Percentiles rank a stretch among this genome's conserved stretches.
Evolutionary conservation across 1,140 invertebrate genomes (phyloP).

Genomic region (Drosophila micromelanica): DNA sequence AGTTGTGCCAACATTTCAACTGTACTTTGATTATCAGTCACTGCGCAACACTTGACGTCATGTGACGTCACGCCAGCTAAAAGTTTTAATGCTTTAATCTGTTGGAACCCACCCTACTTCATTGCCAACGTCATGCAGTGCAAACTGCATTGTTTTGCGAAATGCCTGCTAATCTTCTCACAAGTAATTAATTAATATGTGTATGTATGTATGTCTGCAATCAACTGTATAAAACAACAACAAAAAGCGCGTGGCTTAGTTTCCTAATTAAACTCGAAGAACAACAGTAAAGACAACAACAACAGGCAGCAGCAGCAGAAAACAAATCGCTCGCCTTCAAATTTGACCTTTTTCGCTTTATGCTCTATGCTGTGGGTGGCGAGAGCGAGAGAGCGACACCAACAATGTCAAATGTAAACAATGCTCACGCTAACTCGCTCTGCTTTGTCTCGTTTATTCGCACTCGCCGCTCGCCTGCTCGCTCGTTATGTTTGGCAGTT

Average conservation of each 20-base stretch:
- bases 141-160: slow-evolving; percentile 13
- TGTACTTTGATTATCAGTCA: slow-evolving; percentile 31
- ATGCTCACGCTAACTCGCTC: slow-evolving; percentile 36
- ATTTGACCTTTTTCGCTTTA: slow-evolving; percentile 68
- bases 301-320: slow-evolving; percentile 41
- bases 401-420: slow-evolving; percentile 54
- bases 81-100: slow-evolving; percentile 4
- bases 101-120: background rate
- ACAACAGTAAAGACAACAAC: slow-evolving; percentile 30
- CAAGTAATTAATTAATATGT: slow-evolving; percentile 5
- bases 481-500: slow-evolving; percentile 12
- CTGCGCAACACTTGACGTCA: slow-evolving; percentile 16
- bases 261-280: slow-evolving; percentile 64
- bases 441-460: slow-evolving; percentile 57
- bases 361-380: slow-evolving; percentile 33
- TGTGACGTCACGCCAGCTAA: slow-evolving; percentile 32
- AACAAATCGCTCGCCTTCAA: slow-evolving; percentile 67
- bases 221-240: slow-evolving; percentile 3
- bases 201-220: background rate
- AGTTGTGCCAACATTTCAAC: slow-evolving; percentile 26
- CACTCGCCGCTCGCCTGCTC: slow-evolving; percentile 61
- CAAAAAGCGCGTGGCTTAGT: slow-evolving; percentile 55
- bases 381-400: slow-evolving; percentile 20
- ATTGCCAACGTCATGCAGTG: slow-evolving; percentile 11
- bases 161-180: background rate